A percentile compares a stretch with the other conserved stretches of the same genome.
Evolutionary conservation across 2,797 vertebrate genomes (phyloP).

Genomic region (Pantherophis alleghaniensis): DNA sequence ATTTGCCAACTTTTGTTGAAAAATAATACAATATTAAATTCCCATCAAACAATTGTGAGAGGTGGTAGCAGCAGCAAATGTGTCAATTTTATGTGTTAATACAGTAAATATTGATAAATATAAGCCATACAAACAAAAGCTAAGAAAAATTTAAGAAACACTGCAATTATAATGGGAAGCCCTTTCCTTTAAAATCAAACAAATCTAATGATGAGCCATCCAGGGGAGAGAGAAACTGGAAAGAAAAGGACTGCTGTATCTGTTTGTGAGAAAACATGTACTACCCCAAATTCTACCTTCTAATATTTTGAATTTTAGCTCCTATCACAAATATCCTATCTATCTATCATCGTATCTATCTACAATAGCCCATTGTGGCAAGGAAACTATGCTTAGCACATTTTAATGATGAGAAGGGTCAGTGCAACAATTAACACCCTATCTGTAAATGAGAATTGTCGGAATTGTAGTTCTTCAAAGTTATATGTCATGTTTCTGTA

Average conservation of each 20-base stretch:
- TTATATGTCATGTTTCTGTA: slow-evolving; percentile 22
- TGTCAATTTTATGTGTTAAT: too few species aligned
- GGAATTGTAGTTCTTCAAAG: slow-evolving; percentile 34
- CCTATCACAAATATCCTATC: not conserved
- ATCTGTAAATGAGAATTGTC: not conserved
- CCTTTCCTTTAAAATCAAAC: too few species aligned
- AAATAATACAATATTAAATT: too few species aligned
- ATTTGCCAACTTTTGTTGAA: too few species aligned
- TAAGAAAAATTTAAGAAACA: too few species aligned
- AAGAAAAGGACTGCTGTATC: not conserved
- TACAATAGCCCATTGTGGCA: slow-evolving; percentile 7
- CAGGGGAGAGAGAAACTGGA: too few species aligned
- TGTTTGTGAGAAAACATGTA: not conserved
- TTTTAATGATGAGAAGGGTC: not conserved
- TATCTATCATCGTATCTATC: not conserved
- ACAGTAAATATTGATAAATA: too few species aligned
- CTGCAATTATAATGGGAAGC: too few species aligned
- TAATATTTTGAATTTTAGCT: not conserved
- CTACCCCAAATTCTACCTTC: not conserved
- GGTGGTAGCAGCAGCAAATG: too few species aligned
- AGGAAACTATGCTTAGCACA: not conserved
- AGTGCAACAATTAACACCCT: not conserved
- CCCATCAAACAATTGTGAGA: too few species aligned
- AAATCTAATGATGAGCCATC: too few species aligned
- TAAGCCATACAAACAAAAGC: too few species aligned